Conservation (phyloP, 2,888 invertebrate genomes). For the Psylliodes chrysocephalus region DNA sequence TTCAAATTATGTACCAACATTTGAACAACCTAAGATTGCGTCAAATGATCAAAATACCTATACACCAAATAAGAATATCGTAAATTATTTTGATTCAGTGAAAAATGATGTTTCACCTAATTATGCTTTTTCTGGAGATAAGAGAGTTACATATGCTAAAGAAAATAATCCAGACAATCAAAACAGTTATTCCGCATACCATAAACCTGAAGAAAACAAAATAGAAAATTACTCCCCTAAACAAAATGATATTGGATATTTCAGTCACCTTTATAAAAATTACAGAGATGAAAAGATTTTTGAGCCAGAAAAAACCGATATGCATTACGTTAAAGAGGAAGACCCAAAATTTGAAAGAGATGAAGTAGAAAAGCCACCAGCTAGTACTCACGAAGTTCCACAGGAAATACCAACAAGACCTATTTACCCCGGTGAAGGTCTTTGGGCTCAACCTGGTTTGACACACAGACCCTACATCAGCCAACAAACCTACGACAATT, state of each 20-base stretch:
- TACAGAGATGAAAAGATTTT: conserved; percentile 51
- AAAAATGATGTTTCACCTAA: not conserved
- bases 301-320: conserved; percentile 44
- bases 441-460: conserved; percentile 59
- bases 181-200: not conserved
- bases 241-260: not conserved
- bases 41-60: not conserved
- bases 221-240: not conserved
- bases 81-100: conserved; percentile 7
- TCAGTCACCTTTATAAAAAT: conserved; percentile 43
- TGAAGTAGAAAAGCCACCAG: conserved; percentile 40
- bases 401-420: conserved; percentile 57
- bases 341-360: conserved; percentile 40
- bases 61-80: not conserved
- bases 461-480: conserved; percentile 56
- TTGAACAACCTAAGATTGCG: not conserved
- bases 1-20: not conserved
- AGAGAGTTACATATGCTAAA: not conserved
- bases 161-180: not conserved
- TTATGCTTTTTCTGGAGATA: not conserved
- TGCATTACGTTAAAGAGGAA: conserved; percentile 36
- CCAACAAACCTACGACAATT: conserved; percentile 37
- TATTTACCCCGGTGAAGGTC: conserved; percentile 61
- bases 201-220: not conserved
- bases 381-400: conserved; percentile 53